Percentiles rank a stretch among this genome's conserved stretches.
phyloP scores from a whole-genome alignment of 92 coral and sea anemone species.

The Phenganax stokvisi region DNA sequence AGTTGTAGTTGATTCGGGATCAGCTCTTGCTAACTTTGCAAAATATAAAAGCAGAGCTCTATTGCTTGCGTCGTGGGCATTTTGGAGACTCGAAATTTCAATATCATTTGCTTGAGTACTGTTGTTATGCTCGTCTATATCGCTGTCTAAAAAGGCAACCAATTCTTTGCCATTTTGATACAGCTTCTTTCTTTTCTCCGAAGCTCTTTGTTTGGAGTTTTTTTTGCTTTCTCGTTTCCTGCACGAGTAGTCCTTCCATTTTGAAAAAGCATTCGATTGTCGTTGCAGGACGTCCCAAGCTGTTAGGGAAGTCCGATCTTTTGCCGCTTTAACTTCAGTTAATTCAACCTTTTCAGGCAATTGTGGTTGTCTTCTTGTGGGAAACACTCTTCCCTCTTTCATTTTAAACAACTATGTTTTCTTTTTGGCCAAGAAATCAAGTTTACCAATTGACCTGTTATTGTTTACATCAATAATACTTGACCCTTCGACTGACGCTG shows the following conservation, averaged over 20 bases:
- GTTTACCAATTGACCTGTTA: background rate
- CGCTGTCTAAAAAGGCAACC: slow-evolving; percentile 76
- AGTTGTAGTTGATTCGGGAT: slow-evolving; percentile 54
- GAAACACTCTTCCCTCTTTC: slow-evolving; percentile 37
- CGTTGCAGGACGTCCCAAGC: slow-evolving; percentile 57
- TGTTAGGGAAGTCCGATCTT: slow-evolving; percentile 21
- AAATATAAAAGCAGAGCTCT: slow-evolving; percentile 86
- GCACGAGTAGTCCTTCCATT: slow-evolving; percentile 63
- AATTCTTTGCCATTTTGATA: slow-evolving; percentile 19
- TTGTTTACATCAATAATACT: background rate
- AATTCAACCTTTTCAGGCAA: slow-evolving; percentile 19
- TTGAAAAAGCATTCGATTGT: slow-evolving; percentile 57
- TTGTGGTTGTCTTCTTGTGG: slow-evolving; percentile 17
- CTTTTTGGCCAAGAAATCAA: background rate
- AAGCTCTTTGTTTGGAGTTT: slow-evolving; percentile 36
- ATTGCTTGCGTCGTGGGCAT: slow-evolving; percentile 58
- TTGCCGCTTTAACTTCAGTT: slow-evolving; percentile 3
- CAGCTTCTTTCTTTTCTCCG: background rate
- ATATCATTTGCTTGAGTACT: background rate
- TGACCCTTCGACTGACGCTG: slow-evolving; percentile 1
- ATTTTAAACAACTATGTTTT: background rate
- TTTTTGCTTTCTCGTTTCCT: slow-evolving; percentile 15
- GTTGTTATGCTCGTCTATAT: slow-evolving; percentile 55
- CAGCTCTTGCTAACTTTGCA: slow-evolving; percentile 78
- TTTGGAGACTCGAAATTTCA: background rate